Percentiles rank a stretch among this genome's conserved stretches.
Conservation (phyloP, 2,113 vertebrate species). For the Porphyrio hochstetteri region DNA sequence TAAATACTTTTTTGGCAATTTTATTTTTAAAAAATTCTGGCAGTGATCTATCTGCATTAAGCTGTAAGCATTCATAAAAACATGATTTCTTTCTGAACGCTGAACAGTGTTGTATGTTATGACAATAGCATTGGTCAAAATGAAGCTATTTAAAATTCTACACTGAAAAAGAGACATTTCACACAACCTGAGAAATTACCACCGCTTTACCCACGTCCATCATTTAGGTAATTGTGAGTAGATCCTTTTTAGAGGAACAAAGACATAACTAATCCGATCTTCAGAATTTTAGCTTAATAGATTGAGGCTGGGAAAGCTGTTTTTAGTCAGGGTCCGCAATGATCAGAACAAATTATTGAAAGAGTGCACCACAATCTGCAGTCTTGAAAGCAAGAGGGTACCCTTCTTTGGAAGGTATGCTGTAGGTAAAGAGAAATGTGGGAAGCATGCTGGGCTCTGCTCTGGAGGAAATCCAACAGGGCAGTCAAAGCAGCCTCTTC, state of each 20-base stretch:
- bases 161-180: neutral
- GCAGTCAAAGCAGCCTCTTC: slow-evolving; percentile 46
- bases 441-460: neutral
- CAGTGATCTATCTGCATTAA: neutral
- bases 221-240: neutral
- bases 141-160: neutral
- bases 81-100: neutral
- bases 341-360: neutral
- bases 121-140: neutral
- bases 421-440: neutral
- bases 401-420: neutral
- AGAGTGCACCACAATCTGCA: neutral
- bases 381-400: neutral
- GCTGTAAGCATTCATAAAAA: neutral
- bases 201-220: neutral
- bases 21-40: neutral
- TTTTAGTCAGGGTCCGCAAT: neutral
- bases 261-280: neutral
- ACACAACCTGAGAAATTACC: neutral
- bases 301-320: neutral
- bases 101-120: neutral
- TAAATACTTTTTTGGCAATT: neutral
- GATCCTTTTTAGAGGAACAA: neutral
- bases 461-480: slow-evolving; percentile 41
- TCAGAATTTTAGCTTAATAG: neutral